A percentile compares a stretch with the other conserved stretches of the same genome.
These are phyloP conservation scores for Carlito syrichta DNA, from an alignment of 2,113 vertebrate genomes.

Conservation along the genomic window DNA sequence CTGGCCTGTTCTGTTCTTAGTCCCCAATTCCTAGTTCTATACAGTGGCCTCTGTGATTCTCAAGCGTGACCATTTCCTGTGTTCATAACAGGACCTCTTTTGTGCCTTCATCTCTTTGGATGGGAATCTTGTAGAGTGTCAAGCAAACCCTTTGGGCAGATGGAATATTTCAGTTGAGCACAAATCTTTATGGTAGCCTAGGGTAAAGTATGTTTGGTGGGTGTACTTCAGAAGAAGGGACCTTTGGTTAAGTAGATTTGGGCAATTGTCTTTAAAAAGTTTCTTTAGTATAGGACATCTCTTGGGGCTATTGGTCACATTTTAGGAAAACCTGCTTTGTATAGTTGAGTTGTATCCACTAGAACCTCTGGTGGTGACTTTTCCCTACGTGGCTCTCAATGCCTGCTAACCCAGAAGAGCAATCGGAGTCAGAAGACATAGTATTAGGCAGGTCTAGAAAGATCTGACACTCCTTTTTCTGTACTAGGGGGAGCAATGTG, in stretches of 20 bases:
- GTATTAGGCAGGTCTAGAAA: background rate
- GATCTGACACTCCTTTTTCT: background rate
- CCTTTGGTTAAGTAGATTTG: background rate
- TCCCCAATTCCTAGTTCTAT: background rate
- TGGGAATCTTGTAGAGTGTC: conserved; percentile 13
- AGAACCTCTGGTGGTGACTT: background rate
- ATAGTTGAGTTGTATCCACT: background rate
- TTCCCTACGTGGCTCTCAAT: background rate
- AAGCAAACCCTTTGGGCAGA: conserved; percentile 13
- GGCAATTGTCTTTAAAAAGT: conserved; percentile 13
- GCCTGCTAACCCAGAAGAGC: background rate
- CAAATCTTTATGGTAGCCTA: background rate
- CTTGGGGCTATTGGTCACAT: background rate
- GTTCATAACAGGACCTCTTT: conserved; percentile 7
- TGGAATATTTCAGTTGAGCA: conserved; percentile 4
- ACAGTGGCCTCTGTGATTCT: conserved; percentile 20
- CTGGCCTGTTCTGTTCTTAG: background rate
- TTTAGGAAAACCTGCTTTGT: background rate
- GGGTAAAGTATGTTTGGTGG: background rate
- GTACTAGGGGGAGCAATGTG: no score
- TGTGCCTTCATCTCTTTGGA: conserved; percentile 23
- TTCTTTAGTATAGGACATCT: background rate
- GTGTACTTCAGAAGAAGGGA: background rate
- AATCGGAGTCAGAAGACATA: background rate
- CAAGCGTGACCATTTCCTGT: conserved; percentile 39